These are phyloP conservation scores for Bradynema listronoti DNA, from an alignment of 1,140 invertebrate species.

Conservation along the genomic window DNA sequence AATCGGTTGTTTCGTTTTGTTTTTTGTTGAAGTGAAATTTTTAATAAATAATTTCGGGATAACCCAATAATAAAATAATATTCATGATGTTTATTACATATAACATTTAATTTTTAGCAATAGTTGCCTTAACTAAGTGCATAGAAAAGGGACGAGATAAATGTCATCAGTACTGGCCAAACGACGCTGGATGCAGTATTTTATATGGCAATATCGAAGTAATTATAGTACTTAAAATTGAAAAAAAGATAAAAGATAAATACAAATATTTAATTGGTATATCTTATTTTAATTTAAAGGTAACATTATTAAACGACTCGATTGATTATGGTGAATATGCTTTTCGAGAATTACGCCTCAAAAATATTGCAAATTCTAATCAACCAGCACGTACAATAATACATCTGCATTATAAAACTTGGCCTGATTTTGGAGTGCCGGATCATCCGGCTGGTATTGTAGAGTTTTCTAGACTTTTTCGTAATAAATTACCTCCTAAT, in stretches of 20 bases:
- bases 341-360: slow-evolving; percentile 51
- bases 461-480: slow-evolving; percentile 80
- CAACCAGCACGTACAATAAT: slow-evolving; percentile 62
- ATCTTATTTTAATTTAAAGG: slow-evolving; percentile 27
- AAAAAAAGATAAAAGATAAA: slow-evolving; percentile 2
- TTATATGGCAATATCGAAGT: slow-evolving; percentile 93
- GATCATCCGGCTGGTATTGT: slow-evolving; percentile 80
- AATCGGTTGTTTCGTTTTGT: no score
- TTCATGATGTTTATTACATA: no score
- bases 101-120: no score
- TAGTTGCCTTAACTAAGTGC: slow-evolving; percentile 92
- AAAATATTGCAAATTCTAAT: slow-evolving; percentile 37
- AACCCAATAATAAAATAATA: no score
- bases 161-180: slow-evolving; percentile 96
- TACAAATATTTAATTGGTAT: slow-evolving; percentile 23
- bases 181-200: slow-evolving; percentile 67
- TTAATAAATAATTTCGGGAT: no score
- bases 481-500: slow-evolving; percentile 71
- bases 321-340: slow-evolving; percentile 51
- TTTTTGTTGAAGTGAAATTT: no score
- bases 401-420: slow-evolving; percentile 92
- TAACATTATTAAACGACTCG: slow-evolving; percentile 48
- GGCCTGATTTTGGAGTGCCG: slow-evolving; percentile 80
- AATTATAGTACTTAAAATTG: slow-evolving; percentile 72
- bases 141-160: slow-evolving; percentile 85